Conservation (phyloP, 2,888 invertebrate genomes). For the Plebejus argus region DNA sequence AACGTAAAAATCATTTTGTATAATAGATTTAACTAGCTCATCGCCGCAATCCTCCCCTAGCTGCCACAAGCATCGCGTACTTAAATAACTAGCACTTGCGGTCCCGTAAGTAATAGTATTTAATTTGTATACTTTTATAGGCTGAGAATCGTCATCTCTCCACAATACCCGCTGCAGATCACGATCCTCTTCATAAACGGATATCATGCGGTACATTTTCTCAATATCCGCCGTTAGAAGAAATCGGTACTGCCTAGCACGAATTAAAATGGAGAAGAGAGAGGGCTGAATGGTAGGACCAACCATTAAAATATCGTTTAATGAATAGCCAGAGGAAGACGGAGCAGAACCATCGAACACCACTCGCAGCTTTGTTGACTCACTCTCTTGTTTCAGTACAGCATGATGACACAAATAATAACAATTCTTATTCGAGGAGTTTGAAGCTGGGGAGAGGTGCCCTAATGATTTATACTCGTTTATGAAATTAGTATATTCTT, state of each 20-base stretch:
- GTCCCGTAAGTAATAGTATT: conserved; percentile 53
- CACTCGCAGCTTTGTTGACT: conserved; percentile 44
- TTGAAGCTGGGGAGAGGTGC: conserved; percentile 32
- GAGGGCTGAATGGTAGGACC: conserved; percentile 42
- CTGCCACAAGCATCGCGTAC: conserved; percentile 46
- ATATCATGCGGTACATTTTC: neutral
- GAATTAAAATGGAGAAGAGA: conserved; percentile 10
- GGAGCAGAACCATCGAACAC: conserved; percentile 44
- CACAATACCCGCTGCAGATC: conserved; percentile 42
- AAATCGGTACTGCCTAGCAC: no score
- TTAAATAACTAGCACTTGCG: conserved; percentile 43
- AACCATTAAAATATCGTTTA: conserved; percentile 42
- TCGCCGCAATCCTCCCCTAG: conserved; percentile 44
- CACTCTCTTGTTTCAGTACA: conserved; percentile 40
- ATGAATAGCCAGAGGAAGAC: conserved; percentile 39
- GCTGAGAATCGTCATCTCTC: conserved; percentile 40
- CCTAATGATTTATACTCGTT: conserved; percentile 25
- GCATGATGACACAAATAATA: conserved; percentile 43
- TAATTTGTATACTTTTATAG: conserved; percentile 40
- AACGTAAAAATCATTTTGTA: conserved; percentile 45
- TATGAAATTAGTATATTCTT: conserved; percentile 13
- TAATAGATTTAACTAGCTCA: conserved; percentile 41
- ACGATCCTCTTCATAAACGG: conserved; percentile 33
- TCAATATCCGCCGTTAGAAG: no score
- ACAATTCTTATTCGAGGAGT: neutral